These are phyloP conservation scores for Mantis religiosa DNA, from an alignment of 2,888 invertebrate species.

Conservation along the genomic window DNA sequence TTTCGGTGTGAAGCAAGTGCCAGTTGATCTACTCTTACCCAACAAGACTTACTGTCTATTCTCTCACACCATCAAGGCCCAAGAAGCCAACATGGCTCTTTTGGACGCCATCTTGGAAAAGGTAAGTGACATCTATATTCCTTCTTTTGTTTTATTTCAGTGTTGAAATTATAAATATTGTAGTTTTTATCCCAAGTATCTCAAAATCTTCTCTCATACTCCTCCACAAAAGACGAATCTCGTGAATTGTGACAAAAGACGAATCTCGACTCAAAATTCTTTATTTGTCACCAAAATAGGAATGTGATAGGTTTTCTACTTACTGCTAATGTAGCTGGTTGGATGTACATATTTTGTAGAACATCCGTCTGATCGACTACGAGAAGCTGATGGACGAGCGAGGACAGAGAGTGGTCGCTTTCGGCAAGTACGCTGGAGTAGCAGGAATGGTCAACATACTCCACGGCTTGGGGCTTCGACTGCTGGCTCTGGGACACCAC, in stretches of 20 bases:
- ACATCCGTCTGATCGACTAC: constrained; percentile 94
- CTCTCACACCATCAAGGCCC: constrained; percentile 99
- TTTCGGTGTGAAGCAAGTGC: constrained; percentile 95
- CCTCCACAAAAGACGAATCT: too few species aligned
- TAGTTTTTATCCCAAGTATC: too few species aligned
- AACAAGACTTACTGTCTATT: constrained; percentile 98
- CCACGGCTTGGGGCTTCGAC: constrained; percentile 90
- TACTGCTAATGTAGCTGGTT: too few species aligned
- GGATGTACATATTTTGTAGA: too few species aligned
- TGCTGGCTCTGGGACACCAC: constrained; percentile 94
- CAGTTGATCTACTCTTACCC: constrained; percentile 86
- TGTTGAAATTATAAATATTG: too few species aligned
- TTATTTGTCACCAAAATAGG: too few species aligned
- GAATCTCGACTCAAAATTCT: too few species aligned
- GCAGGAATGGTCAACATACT: constrained; percentile 98
- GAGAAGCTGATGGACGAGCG: constrained; percentile 89
- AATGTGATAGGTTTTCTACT: too few species aligned
- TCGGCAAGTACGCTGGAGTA: constrained; percentile 97
- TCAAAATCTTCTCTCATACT: too few species aligned
- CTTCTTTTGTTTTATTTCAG: too few species aligned
- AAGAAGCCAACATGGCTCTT: constrained; percentile 96
- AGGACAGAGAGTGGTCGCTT: constrained; percentile 92
- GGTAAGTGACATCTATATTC: constrained; percentile 48
- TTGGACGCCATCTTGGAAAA: constrained; percentile 93
- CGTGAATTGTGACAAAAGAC: too few species aligned